Evolutionary conservation across 2,888 invertebrate genomes (phyloP).

Genomic region (Apamea sordens): DNA sequence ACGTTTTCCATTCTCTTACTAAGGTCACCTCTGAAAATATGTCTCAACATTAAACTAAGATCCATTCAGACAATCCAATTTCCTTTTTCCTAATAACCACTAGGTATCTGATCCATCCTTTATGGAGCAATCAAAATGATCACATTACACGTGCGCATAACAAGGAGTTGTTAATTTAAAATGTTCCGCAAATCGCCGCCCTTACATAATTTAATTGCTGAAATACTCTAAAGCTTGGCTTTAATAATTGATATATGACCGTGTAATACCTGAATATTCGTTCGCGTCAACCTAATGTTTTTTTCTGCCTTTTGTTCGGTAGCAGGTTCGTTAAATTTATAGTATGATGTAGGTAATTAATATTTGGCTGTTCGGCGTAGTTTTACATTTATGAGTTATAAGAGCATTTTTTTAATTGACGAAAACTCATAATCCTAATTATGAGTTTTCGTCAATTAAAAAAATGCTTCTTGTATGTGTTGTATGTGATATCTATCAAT

Average conservation of each 20-base stretch:
- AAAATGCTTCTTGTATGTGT: not conserved
- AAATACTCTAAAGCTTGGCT: constrained; percentile 53
- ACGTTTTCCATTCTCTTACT: not conserved
- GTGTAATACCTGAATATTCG: constrained; percentile 27
- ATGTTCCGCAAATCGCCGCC: constrained; percentile 43
- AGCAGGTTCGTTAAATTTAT: constrained; percentile 18
- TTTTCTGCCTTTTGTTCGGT: constrained; percentile 14
- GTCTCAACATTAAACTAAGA: not conserved
- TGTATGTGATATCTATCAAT: not conserved
- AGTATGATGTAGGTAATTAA: not conserved
- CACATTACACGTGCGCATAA: constrained; percentile 18
- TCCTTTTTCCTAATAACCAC: not conserved
- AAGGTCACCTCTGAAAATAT: not conserved
- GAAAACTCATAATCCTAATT: too few species aligned
- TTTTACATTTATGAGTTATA: not conserved
- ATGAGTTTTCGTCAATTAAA: not conserved
- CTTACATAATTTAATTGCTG: constrained; percentile 58
- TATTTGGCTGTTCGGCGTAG: not conserved
- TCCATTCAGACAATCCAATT: not conserved
- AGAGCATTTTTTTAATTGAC: too few species aligned
- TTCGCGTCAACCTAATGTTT: constrained; percentile 19
- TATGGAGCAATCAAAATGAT: constrained; percentile 24
- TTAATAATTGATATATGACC: constrained; percentile 58
- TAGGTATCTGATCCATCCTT: not conserved
- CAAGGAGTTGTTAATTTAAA: constrained; percentile 56